Evolutionary conservation across 2,113 vertebrate genomes (phyloP).

Genomic region (Thunnus maccoyii): DNA sequence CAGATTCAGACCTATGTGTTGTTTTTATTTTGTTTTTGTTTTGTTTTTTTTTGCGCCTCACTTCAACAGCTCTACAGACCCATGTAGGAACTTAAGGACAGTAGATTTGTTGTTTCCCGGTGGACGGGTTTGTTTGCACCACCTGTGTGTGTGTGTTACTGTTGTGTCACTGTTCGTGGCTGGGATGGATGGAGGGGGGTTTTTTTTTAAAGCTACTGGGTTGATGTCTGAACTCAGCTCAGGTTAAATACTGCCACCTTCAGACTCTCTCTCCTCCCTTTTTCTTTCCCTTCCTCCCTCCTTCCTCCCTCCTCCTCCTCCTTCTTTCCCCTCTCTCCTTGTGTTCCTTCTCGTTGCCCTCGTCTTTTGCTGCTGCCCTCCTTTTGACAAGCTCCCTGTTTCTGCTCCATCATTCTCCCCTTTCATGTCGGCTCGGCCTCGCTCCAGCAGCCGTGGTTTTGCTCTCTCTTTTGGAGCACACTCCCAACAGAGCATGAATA

Average conservation of each 20-base stretch:
- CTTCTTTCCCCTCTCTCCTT: not conserved
- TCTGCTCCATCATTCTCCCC: conserved; percentile 69
- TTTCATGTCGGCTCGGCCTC: conserved; percentile 64
- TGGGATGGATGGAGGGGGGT: not conserved
- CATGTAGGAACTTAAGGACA: not conserved
- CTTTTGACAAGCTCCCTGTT: conserved; percentile 74
- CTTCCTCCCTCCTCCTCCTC: not conserved
- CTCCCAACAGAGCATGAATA: conserved; percentile 73
- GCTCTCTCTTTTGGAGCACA: conserved; percentile 54
- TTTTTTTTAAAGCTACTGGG: not conserved
- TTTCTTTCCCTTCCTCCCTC: not conserved
- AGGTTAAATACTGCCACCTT: conserved; percentile 59
- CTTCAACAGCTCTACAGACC: conserved; percentile 13
- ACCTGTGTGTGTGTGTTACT: conserved; percentile 35
- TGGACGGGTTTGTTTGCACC: not conserved
- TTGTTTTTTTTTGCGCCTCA: conserved; percentile 13
- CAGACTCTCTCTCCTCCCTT: conserved; percentile 17
- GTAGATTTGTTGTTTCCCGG: conserved; percentile 26
- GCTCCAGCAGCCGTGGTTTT: conserved; percentile 55
- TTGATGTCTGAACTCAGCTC: conserved; percentile 38
- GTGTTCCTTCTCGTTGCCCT: conserved; percentile 58
- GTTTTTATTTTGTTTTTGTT: not conserved
- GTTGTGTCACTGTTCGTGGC: conserved; percentile 12
- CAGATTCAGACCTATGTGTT: conserved; percentile 25
- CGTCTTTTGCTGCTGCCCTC: conserved; percentile 61